Evolutionary conservation across 1,140 invertebrate genomes (phyloP).

Genomic region (Maconellicoccus hirsutus): DNA sequence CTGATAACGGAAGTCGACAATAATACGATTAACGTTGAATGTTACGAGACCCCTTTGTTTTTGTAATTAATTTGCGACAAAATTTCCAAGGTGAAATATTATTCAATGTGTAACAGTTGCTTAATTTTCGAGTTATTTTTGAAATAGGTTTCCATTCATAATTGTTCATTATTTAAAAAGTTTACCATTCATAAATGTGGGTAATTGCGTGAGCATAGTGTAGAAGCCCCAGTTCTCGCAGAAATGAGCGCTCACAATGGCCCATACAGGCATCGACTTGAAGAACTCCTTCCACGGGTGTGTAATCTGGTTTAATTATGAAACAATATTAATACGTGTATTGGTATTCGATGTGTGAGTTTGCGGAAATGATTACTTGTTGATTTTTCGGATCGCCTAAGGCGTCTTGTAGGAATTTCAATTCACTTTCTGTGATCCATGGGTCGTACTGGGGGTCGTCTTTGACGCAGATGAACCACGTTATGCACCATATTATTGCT

Average conservation of each 20-base stretch:
- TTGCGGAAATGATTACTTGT: background rate
- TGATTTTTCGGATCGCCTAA: constrained; percentile 29
- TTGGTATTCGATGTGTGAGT: background rate
- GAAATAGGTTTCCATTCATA: too few relatives aligned
- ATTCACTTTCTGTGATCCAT: constrained; percentile 57
- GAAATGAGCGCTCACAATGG: constrained; percentile 80
- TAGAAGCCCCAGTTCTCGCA: constrained; percentile 95
- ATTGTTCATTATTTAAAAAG: background rate
- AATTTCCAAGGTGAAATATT: background rate
- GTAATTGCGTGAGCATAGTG: constrained; percentile 76
- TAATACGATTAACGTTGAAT: background rate
- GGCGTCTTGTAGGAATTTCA: constrained; percentile 56
- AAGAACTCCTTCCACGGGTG: constrained; percentile 67
- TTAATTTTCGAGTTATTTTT: too few relatives aligned
- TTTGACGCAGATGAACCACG: constrained; percentile 57
- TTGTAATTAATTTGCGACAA: background rate
- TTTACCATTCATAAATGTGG: constrained; percentile 76
- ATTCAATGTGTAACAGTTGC: background rate
- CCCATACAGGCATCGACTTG: constrained; percentile 75
- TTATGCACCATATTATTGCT: constrained; percentile 55
- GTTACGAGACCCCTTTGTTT: background rate
- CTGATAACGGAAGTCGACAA: background rate
- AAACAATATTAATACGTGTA: background rate
- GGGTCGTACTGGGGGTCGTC: constrained; percentile 66
- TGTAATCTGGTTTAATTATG: background rate